These are phyloP conservation scores for Amiota communis DNA, from an alignment of 2,888 invertebrate genomes.

Conservation along the genomic window DNA sequence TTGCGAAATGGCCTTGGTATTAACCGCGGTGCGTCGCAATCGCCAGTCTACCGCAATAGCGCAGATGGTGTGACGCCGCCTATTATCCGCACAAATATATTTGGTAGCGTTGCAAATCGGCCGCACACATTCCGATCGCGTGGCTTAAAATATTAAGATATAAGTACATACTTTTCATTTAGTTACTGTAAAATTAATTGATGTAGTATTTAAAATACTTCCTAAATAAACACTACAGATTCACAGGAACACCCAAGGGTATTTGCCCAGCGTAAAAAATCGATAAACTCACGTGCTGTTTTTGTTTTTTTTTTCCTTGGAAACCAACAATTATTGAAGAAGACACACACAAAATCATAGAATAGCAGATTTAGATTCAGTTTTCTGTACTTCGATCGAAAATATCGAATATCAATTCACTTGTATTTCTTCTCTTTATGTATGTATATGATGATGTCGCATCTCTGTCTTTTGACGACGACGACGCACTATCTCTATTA, in stretches of 20 bases:
- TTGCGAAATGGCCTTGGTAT: constrained; percentile 61
- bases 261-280: neutral
- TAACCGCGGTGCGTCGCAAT: constrained; percentile 51
- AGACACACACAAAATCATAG: constrained; percentile 12
- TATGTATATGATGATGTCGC: too few relatives aligned
- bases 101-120: constrained; percentile 51
- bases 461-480: neutral
- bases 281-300: neutral
- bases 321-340: neutral
- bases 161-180: constrained; percentile 13
- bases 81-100: constrained; percentile 52
- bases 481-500: neutral
- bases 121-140: constrained; percentile 65
- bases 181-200: constrained; percentile 41
- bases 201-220: constrained; percentile 29
- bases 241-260: too few relatives aligned
- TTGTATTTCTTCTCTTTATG: neutral
- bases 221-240: too few relatives aligned
- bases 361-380: neutral
- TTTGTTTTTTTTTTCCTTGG: neutral
- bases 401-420: neutral
- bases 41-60: constrained; percentile 34
- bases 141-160: constrained; percentile 67
- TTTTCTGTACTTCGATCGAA: neutral
- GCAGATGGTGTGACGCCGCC: constrained; percentile 44